phyloP scores from a whole-genome alignment of 1,140 invertebrate species.

The Drosophila aff. region DNA sequence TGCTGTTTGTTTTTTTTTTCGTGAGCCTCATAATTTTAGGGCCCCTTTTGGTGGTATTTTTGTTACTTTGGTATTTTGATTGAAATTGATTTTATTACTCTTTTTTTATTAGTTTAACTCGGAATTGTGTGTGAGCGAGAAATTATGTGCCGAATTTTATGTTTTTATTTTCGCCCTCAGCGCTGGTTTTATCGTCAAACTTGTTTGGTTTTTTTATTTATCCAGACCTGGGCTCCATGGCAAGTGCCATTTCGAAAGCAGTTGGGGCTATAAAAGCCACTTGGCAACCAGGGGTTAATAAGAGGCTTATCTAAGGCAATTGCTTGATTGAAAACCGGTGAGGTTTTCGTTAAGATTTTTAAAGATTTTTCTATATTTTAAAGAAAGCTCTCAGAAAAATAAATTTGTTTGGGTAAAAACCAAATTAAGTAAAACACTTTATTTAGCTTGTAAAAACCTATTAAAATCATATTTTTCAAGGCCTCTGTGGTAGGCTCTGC shows the following conservation, averaged over 20 bases:
- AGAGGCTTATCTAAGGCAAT: slow-evolving; percentile 6
- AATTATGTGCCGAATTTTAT: slow-evolving; percentile 68
- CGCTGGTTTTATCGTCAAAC: slow-evolving; percentile 34
- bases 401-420: not conserved
- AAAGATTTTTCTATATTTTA: not conserved
- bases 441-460: slow-evolving; percentile 15
- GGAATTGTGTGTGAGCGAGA: slow-evolving; percentile 30
- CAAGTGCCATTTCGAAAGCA: slow-evolving; percentile 46
- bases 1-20: slow-evolving; percentile 9
- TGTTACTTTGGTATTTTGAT: slow-evolving; percentile 59
- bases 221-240: not conserved
- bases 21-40: slow-evolving; percentile 50
- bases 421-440: not conserved
- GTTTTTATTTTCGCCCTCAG: slow-evolving; percentile 59
- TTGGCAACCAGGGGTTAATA: slow-evolving; percentile 36
- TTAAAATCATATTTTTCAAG: slow-evolving; percentile 50
- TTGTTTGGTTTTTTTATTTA: slow-evolving; percentile 19
- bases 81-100: slow-evolving; percentile 77
- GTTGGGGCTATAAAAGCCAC: slow-evolving; percentile 9
- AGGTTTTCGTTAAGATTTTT: not conserved
- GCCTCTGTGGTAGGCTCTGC: slow-evolving; percentile 46
- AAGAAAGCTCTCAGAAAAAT: not conserved
- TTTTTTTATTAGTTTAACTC: slow-evolving; percentile 60
- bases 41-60: slow-evolving; percentile 47
- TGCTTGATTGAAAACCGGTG: not conserved